These are phyloP conservation scores for Drosophila pectinifera DNA, from an alignment of 1,140 invertebrate genomes.

Conservation along the genomic window DNA sequence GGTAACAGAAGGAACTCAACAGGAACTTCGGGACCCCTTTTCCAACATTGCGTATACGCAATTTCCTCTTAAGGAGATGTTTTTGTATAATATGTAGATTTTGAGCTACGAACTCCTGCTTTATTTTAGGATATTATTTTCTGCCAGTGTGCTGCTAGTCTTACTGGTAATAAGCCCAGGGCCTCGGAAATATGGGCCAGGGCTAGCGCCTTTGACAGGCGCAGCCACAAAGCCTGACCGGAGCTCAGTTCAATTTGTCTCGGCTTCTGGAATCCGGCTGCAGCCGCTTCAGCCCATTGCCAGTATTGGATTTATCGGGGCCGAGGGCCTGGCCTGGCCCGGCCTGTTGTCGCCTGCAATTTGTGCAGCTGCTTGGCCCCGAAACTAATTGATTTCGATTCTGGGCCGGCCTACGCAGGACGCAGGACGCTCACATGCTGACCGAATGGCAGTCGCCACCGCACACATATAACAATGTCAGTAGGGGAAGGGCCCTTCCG, in stretches of 20 bases:
- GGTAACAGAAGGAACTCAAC: neutral
- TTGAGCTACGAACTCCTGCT: no score
- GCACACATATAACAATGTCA: conserved; percentile 32
- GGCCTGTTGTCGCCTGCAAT: conserved; percentile 47
- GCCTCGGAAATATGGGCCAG: conserved; percentile 49
- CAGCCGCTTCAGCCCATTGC: neutral
- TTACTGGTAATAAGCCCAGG: conserved; percentile 57
- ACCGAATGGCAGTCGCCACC: conserved; percentile 15
- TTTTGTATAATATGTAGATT: no score
- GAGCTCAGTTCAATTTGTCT: conserved; percentile 41
- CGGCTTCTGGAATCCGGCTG: neutral
- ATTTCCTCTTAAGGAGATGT: no score
- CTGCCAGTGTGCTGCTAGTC: conserved; percentile 29
- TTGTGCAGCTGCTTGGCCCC: conserved; percentile 44
- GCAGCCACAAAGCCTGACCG: conserved; percentile 42
- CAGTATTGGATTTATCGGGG: conserved; percentile 41
- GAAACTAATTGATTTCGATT: conserved; percentile 46
- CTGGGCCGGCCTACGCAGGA: conserved; percentile 12
- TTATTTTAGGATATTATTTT: no score
- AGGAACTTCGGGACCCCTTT: neutral
- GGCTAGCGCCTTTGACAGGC: conserved; percentile 44
- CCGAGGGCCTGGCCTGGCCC: conserved; percentile 32
- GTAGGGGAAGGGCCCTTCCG: neutral
- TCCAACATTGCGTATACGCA: no score
- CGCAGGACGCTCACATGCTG: conserved; percentile 5